Evolutionary conservation across 1,140 invertebrate species (phyloP).

Genomic region (Heliothis virescens): DNA sequence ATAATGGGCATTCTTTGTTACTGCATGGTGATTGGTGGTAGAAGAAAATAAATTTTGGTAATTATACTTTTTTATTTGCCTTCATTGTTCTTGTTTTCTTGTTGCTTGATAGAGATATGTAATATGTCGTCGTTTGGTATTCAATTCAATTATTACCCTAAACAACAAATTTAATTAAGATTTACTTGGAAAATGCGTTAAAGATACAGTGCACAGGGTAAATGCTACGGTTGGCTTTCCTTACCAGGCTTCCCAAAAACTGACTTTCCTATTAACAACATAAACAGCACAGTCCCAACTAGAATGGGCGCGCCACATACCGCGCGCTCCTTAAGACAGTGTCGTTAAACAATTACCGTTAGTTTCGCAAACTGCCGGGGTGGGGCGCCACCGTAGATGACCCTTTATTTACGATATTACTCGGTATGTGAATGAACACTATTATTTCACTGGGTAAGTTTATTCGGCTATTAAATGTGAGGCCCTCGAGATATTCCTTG

Average conservation of each 20-base stretch:
- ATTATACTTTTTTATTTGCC: too few relatives aligned
- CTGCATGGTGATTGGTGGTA: too few relatives aligned
- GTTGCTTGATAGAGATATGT: too few relatives aligned
- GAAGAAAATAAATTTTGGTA: too few relatives aligned
- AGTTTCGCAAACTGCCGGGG: slow-evolving; percentile 45
- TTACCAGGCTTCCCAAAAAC: background rate
- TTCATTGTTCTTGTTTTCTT: too few relatives aligned
- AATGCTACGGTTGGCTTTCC: background rate
- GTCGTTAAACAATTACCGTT: slow-evolving; percentile 54
- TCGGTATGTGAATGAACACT: slow-evolving; percentile 45
- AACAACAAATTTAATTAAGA: too few relatives aligned
- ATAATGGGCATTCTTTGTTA: too few relatives aligned
- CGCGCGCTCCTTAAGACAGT: slow-evolving; percentile 34
- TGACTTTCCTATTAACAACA: slow-evolving; percentile 27
- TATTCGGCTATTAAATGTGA: slow-evolving; percentile 40
- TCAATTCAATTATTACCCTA: too few relatives aligned
- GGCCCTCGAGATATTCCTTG: slow-evolving; percentile 18
- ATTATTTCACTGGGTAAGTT: slow-evolving; percentile 42
- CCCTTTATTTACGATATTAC: slow-evolving; percentile 53
- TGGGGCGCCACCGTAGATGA: slow-evolving; percentile 40
- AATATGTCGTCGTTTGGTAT: too few relatives aligned
- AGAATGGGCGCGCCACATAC: slow-evolving; percentile 25
- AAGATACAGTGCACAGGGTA: background rate
- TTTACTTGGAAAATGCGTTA: too few relatives aligned
- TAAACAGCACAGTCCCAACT: slow-evolving; percentile 25